Evolutionary conservation across 2,113 vertebrate species (phyloP).

Genomic region (Tenrec ecaudatus): DNA sequence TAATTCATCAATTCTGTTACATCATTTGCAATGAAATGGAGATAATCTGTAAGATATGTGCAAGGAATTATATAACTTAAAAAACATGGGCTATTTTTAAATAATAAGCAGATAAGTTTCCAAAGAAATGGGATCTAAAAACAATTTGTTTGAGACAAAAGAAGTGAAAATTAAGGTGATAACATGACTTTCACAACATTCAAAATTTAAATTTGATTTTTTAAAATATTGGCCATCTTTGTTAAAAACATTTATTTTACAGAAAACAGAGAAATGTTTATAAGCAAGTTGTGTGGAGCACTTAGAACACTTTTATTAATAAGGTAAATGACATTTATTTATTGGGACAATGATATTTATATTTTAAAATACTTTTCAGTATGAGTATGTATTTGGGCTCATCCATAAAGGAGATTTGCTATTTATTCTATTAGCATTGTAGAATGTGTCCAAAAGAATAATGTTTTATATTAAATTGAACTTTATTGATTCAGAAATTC

Average conservation of each 20-base stretch:
- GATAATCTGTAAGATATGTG: neutral
- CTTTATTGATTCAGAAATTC: constrained; percentile 49
- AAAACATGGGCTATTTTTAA: neutral
- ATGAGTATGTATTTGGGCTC: neutral
- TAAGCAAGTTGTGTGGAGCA: neutral
- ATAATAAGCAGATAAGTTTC: neutral
- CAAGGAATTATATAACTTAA: neutral
- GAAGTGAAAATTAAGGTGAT: neutral
- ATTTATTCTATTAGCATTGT: neutral
- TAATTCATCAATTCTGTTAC: neutral
- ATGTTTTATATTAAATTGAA: constrained; percentile 44
- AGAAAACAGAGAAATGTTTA: neutral
- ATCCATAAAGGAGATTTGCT: neutral
- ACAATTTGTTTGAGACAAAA: neutral
- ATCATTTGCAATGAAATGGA: neutral
- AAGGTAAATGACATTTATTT: constrained; percentile 32
- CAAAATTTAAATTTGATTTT: neutral
- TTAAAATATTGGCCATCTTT: too few relatives aligned
- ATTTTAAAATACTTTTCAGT: neutral
- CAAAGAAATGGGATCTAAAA: neutral
- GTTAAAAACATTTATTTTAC: too few relatives aligned
- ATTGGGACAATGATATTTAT: neutral
- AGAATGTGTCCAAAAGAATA: neutral
- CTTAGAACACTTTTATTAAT: neutral
- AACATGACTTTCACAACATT: constrained; percentile 47